phyloP scores from a whole-genome alignment of 2,113 vertebrate species.

The Heterotilapia buettikoferi region DNA sequence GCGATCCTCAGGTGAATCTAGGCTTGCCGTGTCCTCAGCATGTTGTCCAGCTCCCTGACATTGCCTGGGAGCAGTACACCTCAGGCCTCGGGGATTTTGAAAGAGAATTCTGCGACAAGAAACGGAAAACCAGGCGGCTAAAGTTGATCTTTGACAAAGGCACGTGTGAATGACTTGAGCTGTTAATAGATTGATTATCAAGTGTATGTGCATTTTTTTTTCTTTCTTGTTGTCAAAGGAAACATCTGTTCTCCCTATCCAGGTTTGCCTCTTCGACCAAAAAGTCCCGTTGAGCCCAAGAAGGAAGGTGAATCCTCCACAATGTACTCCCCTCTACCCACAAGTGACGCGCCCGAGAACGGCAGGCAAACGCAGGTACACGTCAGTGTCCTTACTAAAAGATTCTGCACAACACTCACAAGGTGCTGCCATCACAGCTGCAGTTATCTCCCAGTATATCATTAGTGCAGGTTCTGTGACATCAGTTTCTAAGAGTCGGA shows the following conservation, averaged over 20 bases:
- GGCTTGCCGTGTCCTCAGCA: conserved; percentile 91
- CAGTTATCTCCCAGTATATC: background rate
- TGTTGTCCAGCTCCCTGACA: conserved; percentile 93
- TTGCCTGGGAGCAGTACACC: conserved; percentile 97
- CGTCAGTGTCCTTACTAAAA: background rate
- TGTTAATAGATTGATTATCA: background rate
- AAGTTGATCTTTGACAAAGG: conserved; percentile 97
- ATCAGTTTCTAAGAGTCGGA: background rate
- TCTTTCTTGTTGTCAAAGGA: background rate
- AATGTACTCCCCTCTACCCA: conserved; percentile 87
- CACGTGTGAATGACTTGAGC: conserved; percentile 7
- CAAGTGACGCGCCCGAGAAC: conserved; percentile 86
- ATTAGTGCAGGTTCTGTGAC: background rate
- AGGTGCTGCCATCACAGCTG: background rate
- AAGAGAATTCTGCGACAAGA: conserved; percentile 91
- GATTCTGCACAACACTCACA: background rate
- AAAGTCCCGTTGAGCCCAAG: conserved; percentile 89
- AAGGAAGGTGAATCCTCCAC: conserved; percentile 85
- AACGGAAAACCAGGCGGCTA: conserved; percentile 87
- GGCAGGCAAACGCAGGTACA: conserved; percentile 82
- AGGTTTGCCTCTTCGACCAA: conserved; percentile 90
- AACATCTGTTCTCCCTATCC: background rate
- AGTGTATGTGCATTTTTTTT: background rate
- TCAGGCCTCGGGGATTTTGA: conserved; percentile 92
- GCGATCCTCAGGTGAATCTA: conserved; percentile 78